Evolutionary conservation across 2,797 vertebrate species (phyloP), one percentile per base, ranked within the genome.

Genomic region (Schizopygopsis malacanthus): DNA sequence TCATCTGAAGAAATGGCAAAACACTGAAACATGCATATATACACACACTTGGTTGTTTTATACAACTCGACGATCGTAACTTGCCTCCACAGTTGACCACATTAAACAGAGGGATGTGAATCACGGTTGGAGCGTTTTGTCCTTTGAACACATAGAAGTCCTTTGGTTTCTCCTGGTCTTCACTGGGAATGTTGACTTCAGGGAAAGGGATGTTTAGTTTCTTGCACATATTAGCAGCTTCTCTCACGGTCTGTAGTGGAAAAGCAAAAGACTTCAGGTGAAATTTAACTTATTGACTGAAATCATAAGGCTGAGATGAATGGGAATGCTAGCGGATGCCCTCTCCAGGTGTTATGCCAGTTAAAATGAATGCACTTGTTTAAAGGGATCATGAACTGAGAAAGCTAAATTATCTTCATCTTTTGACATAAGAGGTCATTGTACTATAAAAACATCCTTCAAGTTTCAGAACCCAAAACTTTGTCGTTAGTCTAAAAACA

Each of bases 61-160:
- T 41, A 8, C 1, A 41, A 4, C 28, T 28, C 28, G 11, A 37
- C 78, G 71, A 72, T 28, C 3, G 1, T 28, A 73, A 47, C 71
- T 47, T 47, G 71, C 71, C 70, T 73, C 43, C 43, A 28, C 71
- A 73, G 71, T 87, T 87, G 41, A 70, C 43, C 12, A 2, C 18
- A 20, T 87, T 87, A 72, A 85, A 85, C 18, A 85, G 86, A 59
- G 86, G 86, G 11, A 87, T 84, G 82, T 87, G 86, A 39, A 87
- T 87, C 69, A 87, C 82, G 18, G 77, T 59, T 56, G 86, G 86
- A 80, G n/a, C 6, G 1, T 22, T 25, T 11, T n/a, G 6, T 12
- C 59, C 77, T 63, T 59, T 69, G 22, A 81, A 87, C 7, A 81
- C 52, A 50, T 87, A 87, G 63, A 84, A 84, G 43, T 84, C 82